Evolutionary conservation across 1,140 invertebrate species (phyloP), one percentile per base, ranked within the genome.

Genomic region (Pogonomyrmex barbatus): DNA sequence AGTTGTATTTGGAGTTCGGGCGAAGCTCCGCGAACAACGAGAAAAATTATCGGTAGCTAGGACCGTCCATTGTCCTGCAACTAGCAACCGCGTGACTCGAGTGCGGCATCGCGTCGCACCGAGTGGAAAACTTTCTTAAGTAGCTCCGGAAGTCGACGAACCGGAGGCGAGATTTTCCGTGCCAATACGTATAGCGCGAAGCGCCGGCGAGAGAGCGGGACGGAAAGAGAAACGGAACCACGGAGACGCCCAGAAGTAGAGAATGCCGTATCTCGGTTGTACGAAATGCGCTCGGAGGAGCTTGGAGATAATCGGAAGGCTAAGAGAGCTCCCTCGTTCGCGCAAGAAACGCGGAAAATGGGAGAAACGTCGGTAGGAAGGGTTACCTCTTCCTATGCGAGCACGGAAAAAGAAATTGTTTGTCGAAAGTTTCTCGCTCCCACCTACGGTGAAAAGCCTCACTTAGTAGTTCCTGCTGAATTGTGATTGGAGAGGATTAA

Each of bases 51-150:
- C 82, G 65, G 45, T 54, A 45, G 54, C 30, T 62, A 10, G 75
- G 82, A 89, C 47, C 58, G 68, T 89, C 82, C 68, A 85, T 88
- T 88, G 87, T 89, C 65, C 54, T 24, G 63, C n/a, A 65, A 68
- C 56, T 58, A 85, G 68, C 47, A 79, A 70, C 70, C 76, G 36
- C 85, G 54, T 62, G 47, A 50, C 52, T 47, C 45, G 12, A 68
- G 56, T 24, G 33, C 52, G 42, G 63, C 45, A 83, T 89, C 79
- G 78, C 50, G 24, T 79, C 36, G 77, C 56, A 62, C 52, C n/a
- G 36, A 33, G 67, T 77, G 39, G 60, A 58, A 84, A 89, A 89
- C 88, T 87, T 90, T 90, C 73, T 90, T 84, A 87, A 89, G 76
- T 86, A 89, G 83, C 63, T 67, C 45, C 9, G 88, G 24, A 87